phyloP scores from a whole-genome alignment of 2,888 invertebrate species.

The Aspidiotus rigidus region DNA sequence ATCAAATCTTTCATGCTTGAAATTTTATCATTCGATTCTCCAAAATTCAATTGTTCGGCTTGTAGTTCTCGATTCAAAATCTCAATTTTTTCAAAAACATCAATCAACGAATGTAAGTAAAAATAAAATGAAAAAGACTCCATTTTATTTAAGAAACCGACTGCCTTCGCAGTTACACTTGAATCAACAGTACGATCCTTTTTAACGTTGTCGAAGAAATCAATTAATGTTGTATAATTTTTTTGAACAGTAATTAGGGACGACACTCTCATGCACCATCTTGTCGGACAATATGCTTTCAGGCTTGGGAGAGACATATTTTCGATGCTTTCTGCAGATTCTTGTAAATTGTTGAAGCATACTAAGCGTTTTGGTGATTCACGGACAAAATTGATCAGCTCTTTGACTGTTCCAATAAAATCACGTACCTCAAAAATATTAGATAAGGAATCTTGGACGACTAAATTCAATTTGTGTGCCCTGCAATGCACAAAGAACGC shows the following conservation, averaged over 20 bases:
- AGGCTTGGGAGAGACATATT: slow-evolving; percentile 4
- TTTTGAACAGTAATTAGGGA: background rate
- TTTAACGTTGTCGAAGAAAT: background rate
- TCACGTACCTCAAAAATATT: background rate
- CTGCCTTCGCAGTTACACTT: background rate
- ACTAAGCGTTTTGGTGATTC: background rate
- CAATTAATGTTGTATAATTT: background rate
- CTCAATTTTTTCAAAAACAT: slow-evolving; percentile 1
- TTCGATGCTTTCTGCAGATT: slow-evolving; percentile 2
- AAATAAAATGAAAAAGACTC: slow-evolving; percentile 2
- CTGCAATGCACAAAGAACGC: background rate
- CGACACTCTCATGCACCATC: slow-evolving; percentile 1
- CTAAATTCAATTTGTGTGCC: slow-evolving; percentile 2
- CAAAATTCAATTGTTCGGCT: slow-evolving; percentile 3
- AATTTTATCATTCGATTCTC: slow-evolving; percentile 8
- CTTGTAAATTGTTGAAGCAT: background rate
- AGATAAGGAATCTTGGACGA: background rate
- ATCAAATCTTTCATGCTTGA: background rate
- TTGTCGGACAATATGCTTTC: background rate
- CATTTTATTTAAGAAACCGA: background rate
- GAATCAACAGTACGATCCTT: background rate
- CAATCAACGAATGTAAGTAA: background rate
- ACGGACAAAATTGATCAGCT: background rate
- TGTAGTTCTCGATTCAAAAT: slow-evolving; percentile 6
- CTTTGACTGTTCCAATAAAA: slow-evolving; percentile 1